These are phyloP conservation scores for Phymanthus crucifer DNA, from an alignment of 92 coral and sea anemone genomes.

Conservation along the genomic window DNA sequence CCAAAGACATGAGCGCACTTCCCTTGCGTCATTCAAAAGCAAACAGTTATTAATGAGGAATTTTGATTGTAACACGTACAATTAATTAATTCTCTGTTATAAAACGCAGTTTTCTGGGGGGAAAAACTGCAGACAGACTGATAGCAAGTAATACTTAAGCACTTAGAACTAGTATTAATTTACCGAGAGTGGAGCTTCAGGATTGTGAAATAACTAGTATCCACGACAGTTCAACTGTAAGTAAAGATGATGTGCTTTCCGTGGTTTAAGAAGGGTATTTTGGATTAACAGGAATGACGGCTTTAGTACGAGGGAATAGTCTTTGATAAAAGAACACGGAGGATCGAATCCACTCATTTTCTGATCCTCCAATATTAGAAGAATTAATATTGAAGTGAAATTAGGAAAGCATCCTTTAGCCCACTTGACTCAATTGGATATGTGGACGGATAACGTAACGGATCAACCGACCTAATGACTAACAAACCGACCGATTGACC, in stretches of 20 bases:
- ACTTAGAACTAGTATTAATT: background rate
- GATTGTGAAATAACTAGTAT: background rate
- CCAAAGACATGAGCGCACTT: background rate
- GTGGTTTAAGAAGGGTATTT: background rate
- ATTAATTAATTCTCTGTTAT: background rate
- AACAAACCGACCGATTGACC: no score
- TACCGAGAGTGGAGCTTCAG: background rate
- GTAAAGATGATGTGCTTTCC: background rate
- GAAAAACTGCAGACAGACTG: background rate
- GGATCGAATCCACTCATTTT: no score
- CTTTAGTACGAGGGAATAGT: background rate
- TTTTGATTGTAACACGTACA: constrained; percentile 1
- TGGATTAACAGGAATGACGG: background rate
- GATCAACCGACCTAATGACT: no score
- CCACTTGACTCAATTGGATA: background rate
- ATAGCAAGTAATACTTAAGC: constrained; percentile 7
- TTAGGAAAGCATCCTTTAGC: background rate
- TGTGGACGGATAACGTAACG: no score
- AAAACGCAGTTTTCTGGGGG: background rate
- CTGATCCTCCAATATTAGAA: no score
- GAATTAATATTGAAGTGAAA: background rate
- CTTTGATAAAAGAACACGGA: no score
- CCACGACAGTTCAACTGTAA: background rate
- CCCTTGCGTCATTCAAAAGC: background rate
- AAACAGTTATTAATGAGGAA: constrained; percentile 2